These are phyloP conservation scores for Lottia scabra DNA, from an alignment of 2,888 invertebrate genomes.

Conservation along the genomic window DNA sequence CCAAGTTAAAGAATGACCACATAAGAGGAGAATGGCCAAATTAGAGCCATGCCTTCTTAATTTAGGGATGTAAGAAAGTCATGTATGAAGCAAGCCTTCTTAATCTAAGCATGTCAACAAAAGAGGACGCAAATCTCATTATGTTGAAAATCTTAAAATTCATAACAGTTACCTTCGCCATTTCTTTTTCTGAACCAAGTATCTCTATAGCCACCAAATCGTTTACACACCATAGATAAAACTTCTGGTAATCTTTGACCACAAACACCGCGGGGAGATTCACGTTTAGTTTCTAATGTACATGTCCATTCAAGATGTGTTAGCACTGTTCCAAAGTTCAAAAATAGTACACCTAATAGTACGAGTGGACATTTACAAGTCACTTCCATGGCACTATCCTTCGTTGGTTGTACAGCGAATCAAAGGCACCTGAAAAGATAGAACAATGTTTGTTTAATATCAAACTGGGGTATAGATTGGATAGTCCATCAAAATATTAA, in stretches of 20 bases:
- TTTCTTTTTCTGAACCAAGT: slow-evolving; percentile 21
- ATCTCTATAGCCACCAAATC: slow-evolving; percentile 16
- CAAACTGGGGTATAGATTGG: too few relatives aligned
- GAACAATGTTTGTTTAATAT: neutral
- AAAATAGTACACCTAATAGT: slow-evolving; percentile 15
- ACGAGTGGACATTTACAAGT: slow-evolving; percentile 17
- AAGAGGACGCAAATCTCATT: too few relatives aligned
- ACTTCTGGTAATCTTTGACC: slow-evolving; percentile 16
- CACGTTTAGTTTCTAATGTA: slow-evolving; percentile 19
- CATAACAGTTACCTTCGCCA: neutral
- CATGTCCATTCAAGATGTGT: slow-evolving; percentile 16
- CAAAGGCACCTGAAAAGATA: slow-evolving; percentile 16
- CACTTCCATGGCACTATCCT: slow-evolving; percentile 11
- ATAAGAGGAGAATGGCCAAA: too few relatives aligned
- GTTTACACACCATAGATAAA: slow-evolving; percentile 12
- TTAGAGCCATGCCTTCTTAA: too few relatives aligned
- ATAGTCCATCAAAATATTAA: too few relatives aligned
- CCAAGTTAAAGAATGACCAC: too few relatives aligned
- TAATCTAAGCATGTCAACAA: too few relatives aligned
- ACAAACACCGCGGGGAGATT: slow-evolving; percentile 18
- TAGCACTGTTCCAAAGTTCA: slow-evolving; percentile 15
- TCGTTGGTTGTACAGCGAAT: slow-evolving; percentile 12
- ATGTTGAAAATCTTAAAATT: too few relatives aligned
- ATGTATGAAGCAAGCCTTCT: too few relatives aligned
- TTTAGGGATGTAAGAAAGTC: too few relatives aligned